Percentiles rank a stretch among this genome's conserved stretches.
Evolutionary conservation across 2,113 vertebrate genomes (phyloP).

Genomic region (Myotis brandtii): DNA sequence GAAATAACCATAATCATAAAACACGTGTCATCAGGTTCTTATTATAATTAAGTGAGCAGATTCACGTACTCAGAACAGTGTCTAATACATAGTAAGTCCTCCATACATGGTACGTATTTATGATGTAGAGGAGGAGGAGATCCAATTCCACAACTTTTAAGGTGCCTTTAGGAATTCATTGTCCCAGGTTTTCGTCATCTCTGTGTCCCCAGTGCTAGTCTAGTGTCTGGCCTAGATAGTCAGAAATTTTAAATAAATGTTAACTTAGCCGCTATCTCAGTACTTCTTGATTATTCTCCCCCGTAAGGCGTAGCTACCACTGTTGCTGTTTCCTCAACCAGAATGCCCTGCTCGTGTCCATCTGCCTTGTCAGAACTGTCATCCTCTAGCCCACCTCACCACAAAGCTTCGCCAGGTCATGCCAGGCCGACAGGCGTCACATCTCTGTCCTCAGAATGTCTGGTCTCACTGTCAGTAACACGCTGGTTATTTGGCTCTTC

Average conservation of each 20-base stretch:
- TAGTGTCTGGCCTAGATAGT: neutral
- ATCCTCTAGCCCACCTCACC: neutral
- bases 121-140: neutral
- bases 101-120: neutral
- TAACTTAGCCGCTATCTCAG: neutral
- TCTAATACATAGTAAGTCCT: neutral
- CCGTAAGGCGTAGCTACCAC: neutral
- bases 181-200: neutral
- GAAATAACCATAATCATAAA: neutral
- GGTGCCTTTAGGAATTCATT: neutral
- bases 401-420: neutral
- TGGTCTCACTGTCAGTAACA: neutral
- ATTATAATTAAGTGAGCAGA: neutral
- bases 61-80: neutral
- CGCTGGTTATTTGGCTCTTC: neutral
- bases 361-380: neutral
- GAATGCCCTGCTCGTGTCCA: neutral
- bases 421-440: neutral
- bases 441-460: neutral
- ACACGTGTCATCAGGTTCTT: neutral
- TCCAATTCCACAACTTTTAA: neutral
- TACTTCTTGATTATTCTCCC: neutral
- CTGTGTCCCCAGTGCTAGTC: neutral
- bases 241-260: slow-evolving; percentile 32
- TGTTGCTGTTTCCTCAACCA: neutral